Evolutionary conservation across 2,797 vertebrate genomes (phyloP).

Genomic region (Danio jaintianensis): DNA sequence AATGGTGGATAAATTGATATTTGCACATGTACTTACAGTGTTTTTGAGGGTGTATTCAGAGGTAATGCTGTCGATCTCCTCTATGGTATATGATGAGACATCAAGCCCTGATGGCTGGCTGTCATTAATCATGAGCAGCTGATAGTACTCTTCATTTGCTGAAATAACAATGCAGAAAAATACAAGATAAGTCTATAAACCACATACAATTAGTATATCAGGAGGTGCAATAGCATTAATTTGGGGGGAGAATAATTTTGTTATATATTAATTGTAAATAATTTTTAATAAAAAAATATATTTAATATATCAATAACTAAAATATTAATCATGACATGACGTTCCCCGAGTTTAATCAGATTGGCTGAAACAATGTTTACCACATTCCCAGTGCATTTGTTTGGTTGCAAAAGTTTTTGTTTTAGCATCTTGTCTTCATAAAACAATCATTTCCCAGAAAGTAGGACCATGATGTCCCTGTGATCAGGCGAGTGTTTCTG

Average conservation of each 20-base stretch:
- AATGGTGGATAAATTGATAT: too few species aligned
- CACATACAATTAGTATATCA: background rate
- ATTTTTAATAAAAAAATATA: too few species aligned
- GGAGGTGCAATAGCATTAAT: too few species aligned
- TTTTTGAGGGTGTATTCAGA: slow-evolving; percentile 93
- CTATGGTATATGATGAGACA: slow-evolving; percentile 87
- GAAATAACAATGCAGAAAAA: slow-evolving; percentile 20
- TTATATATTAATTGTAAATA: too few species aligned
- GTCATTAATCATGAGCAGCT: slow-evolving; percentile 88
- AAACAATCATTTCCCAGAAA: slow-evolving; percentile 9
- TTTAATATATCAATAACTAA: too few species aligned
- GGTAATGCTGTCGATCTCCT: slow-evolving; percentile 89
- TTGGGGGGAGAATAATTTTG: too few species aligned
- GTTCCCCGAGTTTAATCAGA: background rate
- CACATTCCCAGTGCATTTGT: background rate
- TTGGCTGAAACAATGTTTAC: background rate
- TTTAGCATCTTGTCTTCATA: background rate
- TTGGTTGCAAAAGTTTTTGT: background rate
- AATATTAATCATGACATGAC: background rate
- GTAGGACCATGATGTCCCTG: background rate
- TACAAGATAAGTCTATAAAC: background rate
- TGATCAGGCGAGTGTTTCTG: background rate
- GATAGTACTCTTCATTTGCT: slow-evolving; percentile 97
- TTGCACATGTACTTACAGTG: slow-evolving; percentile 75
- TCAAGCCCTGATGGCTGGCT: slow-evolving; percentile 82